Base-by-base conservation (phyloP, 2,888 invertebrate species). In the Orthosia cruda region DNA sequence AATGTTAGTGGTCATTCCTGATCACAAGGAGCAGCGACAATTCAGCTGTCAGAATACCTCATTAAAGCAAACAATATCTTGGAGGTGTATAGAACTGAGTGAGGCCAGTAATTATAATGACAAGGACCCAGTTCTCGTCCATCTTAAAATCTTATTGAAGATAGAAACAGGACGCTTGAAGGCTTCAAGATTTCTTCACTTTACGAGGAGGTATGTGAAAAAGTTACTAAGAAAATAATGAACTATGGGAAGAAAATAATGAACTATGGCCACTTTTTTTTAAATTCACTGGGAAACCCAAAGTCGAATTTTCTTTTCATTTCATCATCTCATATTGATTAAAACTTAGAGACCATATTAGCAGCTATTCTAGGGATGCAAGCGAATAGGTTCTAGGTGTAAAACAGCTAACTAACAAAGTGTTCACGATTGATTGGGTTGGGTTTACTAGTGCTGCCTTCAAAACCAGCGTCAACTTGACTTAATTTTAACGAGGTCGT, bases 121-220 rank as follows among this genome's bases (percentile, higher is more conserved):
- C 67, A 67, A 45, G 49, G 20, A 77, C 45, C 18, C 49, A 67
- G 77, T 67, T 50, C 40, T 20, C n/a, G 47, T 54, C 23, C 26
- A 40, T 65, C 73, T 74, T 50, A 26, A 32, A 26, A 74, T 5
- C 18, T 74, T 54, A 32, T 26, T 16, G 26, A 77, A 20, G 49
- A 55, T 15, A 74, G 15, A 76, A 65, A 47, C 49, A 9, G 74
- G 55, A 57, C 12, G 68, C 68, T 77, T 74, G 68, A 67, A 55
- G 68, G 77, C 49, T 32, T 32, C 7, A 32, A 32, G 32, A 32
- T 32, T 55, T 77, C 40, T 57, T 77, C 49, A 65, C 49, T 20
- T 65, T 54, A 65, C n/a, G 49, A 26, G 16, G 11, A 74, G 73
- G 73, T 74, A 76, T 20, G 65, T 76, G 3, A 23, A 64, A 40